These are phyloP conservation scores for Drosophila grimshawi DNA, from an alignment of 1,140 invertebrate genomes.

Conservation along the genomic window DNA sequence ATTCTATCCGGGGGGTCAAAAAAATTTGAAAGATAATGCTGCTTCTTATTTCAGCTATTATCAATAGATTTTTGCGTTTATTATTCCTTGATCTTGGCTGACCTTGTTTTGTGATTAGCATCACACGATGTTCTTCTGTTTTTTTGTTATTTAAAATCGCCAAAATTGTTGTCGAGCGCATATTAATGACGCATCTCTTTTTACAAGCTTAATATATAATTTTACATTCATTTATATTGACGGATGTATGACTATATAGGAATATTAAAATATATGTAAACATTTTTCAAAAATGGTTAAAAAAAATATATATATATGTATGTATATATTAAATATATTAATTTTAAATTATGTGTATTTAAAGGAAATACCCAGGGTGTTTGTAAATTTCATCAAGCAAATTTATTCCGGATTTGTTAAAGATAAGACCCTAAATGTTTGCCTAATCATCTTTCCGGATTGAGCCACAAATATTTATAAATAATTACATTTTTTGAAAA, in stretches of 20 bases:
- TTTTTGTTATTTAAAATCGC: conserved; percentile 35
- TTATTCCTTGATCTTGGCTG: conserved; percentile 76
- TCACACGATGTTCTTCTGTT: conserved; percentile 54
- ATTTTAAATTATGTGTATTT: too few species aligned
- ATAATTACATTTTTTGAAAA: conserved; percentile 27
- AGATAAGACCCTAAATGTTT: conserved; percentile 52
- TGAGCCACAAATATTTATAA: conserved; percentile 52
- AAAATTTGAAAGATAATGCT: conserved; percentile 66
- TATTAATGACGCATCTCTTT: conserved; percentile 10
- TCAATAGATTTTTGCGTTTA: conserved; percentile 53
- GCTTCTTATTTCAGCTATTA: conserved; percentile 61
- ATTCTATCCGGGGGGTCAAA: conserved; percentile 57
- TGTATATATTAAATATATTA: too few species aligned
- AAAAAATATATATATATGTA: not conserved
- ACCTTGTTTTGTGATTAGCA: conserved; percentile 71
- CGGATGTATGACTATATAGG: too few species aligned
- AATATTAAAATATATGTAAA: not conserved
- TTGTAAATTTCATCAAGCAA: conserved; percentile 8
- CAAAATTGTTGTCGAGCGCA: conserved; percentile 20
- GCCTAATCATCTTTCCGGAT: conserved; percentile 54
- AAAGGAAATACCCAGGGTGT: not conserved
- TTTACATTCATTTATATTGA: not conserved
- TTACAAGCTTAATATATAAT: not conserved
- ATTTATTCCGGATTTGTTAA: not conserved
- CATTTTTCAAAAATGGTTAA: not conserved